Conservation (phyloP, 1,140 invertebrate species). For the Mylabris phalerata region DNA sequence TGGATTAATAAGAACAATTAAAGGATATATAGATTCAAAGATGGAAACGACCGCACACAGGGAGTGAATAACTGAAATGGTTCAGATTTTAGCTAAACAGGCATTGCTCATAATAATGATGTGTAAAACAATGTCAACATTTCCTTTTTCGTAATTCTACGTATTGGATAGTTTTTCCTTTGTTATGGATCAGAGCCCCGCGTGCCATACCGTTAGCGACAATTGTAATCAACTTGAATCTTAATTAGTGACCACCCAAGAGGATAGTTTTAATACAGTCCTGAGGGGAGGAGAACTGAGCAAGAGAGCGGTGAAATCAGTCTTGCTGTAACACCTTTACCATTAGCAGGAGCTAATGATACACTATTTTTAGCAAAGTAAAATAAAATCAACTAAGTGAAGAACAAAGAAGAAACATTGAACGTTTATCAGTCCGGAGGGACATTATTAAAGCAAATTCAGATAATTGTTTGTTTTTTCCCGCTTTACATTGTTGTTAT, state of each 20-base stretch:
- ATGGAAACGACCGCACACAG: constrained; percentile 33
- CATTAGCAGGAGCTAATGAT: constrained; percentile 39
- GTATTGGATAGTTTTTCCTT: constrained; percentile 36
- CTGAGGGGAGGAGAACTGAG: constrained; percentile 6
- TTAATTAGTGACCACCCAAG: constrained; percentile 41
- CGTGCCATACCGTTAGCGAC: constrained; percentile 39
- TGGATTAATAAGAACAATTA: too few species aligned
- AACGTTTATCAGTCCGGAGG: neutral
- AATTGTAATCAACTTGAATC: constrained; percentile 41
- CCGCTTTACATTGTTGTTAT: too few species aligned
- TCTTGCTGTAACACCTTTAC: constrained; percentile 33
- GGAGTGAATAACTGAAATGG: constrained; percentile 36
- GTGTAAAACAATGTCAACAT: constrained; percentile 31
- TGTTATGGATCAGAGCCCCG: constrained; percentile 22
- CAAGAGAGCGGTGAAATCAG: constrained; percentile 25
- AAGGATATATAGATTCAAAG: constrained; percentile 26
- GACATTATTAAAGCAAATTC: too few species aligned
- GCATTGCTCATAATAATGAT: constrained; percentile 38
- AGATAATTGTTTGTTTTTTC: too few species aligned
- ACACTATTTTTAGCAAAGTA: constrained; percentile 34
- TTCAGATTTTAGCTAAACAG: constrained; percentile 36
- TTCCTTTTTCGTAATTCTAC: constrained; percentile 40
- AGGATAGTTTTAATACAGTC: constrained; percentile 32
- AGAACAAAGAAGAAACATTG: neutral
- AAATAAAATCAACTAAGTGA: neutral